Evolutionary conservation across 2,113 vertebrate genomes (phyloP).

Genomic region (Balaeniceps rex): DNA sequence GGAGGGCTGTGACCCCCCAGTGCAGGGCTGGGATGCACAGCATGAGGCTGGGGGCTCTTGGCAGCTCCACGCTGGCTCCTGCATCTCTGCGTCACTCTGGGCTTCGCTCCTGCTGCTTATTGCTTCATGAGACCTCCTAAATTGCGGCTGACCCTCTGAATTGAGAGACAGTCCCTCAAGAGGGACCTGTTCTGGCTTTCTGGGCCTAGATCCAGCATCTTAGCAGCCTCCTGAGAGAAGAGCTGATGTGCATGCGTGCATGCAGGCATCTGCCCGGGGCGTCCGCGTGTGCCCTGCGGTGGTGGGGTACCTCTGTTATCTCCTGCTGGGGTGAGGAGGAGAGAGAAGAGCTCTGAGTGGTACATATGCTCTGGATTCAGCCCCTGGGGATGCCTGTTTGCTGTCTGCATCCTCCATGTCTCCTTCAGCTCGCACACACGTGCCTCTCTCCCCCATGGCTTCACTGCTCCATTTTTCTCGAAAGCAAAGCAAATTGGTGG

Average conservation of each 20-base stretch:
- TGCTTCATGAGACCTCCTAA: not conserved
- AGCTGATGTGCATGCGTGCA: fast-evolving
- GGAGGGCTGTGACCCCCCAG: fast-evolving
- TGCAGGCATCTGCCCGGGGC: not conserved
- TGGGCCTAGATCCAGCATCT: not conserved
- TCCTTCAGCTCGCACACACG: not conserved
- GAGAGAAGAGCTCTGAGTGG: not conserved
- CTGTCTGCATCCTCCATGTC: not conserved
- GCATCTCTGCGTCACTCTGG: not conserved
- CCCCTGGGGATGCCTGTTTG: not conserved
- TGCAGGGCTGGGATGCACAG: not conserved
- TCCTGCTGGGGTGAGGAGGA: not conserved
- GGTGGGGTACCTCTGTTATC: not conserved
- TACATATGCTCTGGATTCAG: not conserved
- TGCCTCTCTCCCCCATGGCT: not conserved
- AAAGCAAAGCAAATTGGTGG: not conserved
- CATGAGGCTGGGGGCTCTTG: fast-evolving
- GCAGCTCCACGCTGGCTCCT: not conserved
- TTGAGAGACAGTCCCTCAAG: not conserved
- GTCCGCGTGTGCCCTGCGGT: fast-evolving
- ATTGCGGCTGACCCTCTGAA: not conserved
- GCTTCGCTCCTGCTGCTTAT: not conserved
- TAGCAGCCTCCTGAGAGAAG: not conserved
- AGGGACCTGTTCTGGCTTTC: not conserved
- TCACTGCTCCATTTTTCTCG: not conserved